phyloP scores from a whole-genome alignment of 2,888 invertebrate species.

The Galerucella calmariensis region DNA sequence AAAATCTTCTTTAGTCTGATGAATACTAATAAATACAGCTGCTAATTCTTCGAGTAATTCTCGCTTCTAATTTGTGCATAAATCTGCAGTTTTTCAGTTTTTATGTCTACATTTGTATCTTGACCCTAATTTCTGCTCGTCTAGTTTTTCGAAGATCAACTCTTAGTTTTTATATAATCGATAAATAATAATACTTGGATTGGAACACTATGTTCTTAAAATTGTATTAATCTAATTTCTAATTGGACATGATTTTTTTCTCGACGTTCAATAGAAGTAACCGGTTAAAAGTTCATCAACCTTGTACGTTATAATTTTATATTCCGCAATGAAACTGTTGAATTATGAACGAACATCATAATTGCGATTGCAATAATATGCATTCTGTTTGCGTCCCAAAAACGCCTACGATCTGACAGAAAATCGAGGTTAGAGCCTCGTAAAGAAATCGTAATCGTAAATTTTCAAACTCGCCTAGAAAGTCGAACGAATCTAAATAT shows the following conservation, averaged over 20 bases:
- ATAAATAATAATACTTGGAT: background rate
- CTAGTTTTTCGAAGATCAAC: background rate
- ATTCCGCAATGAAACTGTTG: constrained; percentile 38
- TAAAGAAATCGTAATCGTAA: constrained; percentile 12
- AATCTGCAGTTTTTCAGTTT: too few relatives aligned
- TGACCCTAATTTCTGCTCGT: too few relatives aligned
- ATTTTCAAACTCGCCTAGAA: constrained; percentile 8
- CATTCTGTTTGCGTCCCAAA: constrained; percentile 38
- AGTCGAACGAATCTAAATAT: background rate
- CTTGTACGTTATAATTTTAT: constrained; percentile 37
- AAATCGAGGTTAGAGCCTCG: constrained; percentile 26
- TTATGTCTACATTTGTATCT: too few relatives aligned
- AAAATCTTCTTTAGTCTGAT: too few relatives aligned
- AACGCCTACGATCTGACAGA: constrained; percentile 34
- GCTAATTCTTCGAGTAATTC: too few relatives aligned
- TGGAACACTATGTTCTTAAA: background rate
- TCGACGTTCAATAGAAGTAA: background rate
- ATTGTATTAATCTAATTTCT: too few relatives aligned
- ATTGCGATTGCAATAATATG: constrained; percentile 37
- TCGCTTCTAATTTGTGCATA: too few relatives aligned
- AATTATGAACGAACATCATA: constrained; percentile 40
- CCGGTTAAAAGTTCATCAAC: constrained; percentile 34
- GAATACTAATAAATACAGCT: too few relatives aligned
- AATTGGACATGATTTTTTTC: background rate
- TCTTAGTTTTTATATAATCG: background rate